A percentile compares a stretch with the other conserved stretches of the same genome.
Evolutionary conservation across 2,113 vertebrate species (phyloP).

Genomic region (Tricholaema leucomelas): DNA sequence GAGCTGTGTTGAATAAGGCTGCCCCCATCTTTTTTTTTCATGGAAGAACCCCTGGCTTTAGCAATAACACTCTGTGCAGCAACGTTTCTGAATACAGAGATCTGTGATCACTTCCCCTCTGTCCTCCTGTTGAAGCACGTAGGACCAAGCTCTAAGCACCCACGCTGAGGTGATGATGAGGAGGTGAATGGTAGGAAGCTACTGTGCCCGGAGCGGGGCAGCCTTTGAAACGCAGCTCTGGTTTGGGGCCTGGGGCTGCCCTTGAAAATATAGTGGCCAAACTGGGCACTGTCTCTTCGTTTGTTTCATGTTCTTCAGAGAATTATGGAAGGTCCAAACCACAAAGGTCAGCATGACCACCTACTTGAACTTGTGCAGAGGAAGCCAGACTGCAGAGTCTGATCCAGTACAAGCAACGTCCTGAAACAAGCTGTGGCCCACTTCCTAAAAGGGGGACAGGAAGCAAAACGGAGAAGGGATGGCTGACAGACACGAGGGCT

Average conservation of each 20-base stretch:
- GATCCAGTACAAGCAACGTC: rapidly evolving
- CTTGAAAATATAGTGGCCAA: rapidly evolving
- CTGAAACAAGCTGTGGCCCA: neutral
- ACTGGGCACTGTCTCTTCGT: neutral
- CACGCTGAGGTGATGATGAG: rapidly evolving
- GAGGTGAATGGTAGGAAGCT: neutral
- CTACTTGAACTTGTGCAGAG: rapidly evolving
- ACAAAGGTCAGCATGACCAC: neutral
- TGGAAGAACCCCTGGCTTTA: neutral
- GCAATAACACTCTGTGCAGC: neutral
- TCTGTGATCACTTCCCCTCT: rapidly evolving
- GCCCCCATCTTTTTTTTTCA: neutral
- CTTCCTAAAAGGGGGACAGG: neutral
- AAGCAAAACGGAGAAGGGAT: neutral
- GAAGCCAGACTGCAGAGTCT: neutral
- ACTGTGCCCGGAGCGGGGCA: neutral
- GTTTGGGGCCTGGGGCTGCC: neutral
- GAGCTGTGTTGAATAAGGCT: neutral
- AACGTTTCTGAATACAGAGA: neutral
- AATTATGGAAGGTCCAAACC: neutral
- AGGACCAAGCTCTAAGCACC: neutral
- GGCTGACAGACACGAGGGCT: neutral
- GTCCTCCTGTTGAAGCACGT: rapidly evolving
- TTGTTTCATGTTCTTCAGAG: neutral
- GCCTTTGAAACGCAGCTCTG: neutral